phyloP scores from a whole-genome alignment of 1,140 invertebrate species.

The Amphibalanus amphitrite region DNA sequence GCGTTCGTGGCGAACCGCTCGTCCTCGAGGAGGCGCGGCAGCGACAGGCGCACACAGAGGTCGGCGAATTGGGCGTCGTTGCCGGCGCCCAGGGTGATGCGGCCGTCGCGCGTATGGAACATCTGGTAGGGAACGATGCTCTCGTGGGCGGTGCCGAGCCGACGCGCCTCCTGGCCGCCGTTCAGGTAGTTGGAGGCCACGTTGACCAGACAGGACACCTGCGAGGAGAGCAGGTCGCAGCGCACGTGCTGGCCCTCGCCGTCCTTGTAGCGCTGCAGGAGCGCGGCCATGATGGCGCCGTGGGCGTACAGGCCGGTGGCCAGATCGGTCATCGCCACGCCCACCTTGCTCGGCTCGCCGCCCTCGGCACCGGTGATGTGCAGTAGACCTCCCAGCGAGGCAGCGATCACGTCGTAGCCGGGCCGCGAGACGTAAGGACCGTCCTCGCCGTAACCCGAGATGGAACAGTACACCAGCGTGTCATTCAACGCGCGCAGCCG shows the following conservation, averaged over 20 bases:
- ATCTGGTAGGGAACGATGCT: slow-evolving; percentile 86
- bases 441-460: slow-evolving; percentile 74
- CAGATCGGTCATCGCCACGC: slow-evolving; percentile 83
- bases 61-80: slow-evolving; percentile 25
- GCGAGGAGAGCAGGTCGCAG: slow-evolving; percentile 81
- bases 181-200: slow-evolving; percentile 83
- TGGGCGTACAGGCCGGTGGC: slow-evolving; percentile 85
- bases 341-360: slow-evolving; percentile 75
- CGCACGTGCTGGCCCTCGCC: slow-evolving; percentile 80
- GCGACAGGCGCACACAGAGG: slow-evolving; percentile 43
- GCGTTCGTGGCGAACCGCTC: slow-evolving; percentile 51
- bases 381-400: slow-evolving; percentile 74
- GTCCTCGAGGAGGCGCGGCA: slow-evolving; percentile 41
- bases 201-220: slow-evolving; percentile 74
- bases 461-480: slow-evolving; percentile 76
- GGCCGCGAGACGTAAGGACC: slow-evolving; percentile 71
- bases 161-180: slow-evolving; percentile 43
- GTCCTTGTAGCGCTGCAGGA: slow-evolving; percentile 56
- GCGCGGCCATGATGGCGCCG: slow-evolving; percentile 83
- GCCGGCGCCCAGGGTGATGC: slow-evolving; percentile 66
- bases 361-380: slow-evolving; percentile 69
- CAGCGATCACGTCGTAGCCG: slow-evolving; percentile 90
- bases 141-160: slow-evolving; percentile 79
- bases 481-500: slow-evolving; percentile 51
- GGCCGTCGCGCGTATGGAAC: slow-evolving; percentile 55